phyloP scores from a whole-genome alignment of 2,113 vertebrate genomes.

The Romanogobio albipinnatus region DNA sequence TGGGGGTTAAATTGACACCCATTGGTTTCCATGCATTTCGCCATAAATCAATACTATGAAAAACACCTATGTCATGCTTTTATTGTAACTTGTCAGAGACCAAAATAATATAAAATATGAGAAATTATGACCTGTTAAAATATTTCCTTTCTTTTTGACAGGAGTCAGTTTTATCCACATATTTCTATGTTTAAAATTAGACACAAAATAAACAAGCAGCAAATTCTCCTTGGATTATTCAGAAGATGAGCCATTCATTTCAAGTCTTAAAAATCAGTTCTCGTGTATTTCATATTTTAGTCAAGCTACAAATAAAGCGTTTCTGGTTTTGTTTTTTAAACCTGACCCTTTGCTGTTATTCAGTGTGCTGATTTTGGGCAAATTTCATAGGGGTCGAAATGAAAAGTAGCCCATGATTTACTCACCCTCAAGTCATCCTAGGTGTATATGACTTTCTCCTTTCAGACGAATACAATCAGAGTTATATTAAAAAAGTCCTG shows the following conservation, averaged over 20 bases:
- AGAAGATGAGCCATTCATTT: too few relatives aligned
- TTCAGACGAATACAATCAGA: too few relatives aligned
- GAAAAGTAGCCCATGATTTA: too few relatives aligned
- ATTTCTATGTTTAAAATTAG: too few relatives aligned
- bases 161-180: too few relatives aligned
- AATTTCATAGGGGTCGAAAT: too few relatives aligned
- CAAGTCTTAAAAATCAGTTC: neutral
- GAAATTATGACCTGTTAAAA: neutral
- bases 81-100: neutral
- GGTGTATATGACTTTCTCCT: too few relatives aligned
- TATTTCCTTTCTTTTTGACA: neutral
- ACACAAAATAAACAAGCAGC: too few relatives aligned
- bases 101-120: neutral
- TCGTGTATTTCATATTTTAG: neutral
- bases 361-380: too few relatives aligned
- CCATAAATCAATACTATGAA: neutral
- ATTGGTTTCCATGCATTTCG: neutral
- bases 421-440: too few relatives aligned
- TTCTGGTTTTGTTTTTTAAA: neutral
- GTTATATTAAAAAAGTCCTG: too few relatives aligned
- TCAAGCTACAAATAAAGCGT: neutral
- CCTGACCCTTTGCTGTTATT: neutral
- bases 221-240: too few relatives aligned
- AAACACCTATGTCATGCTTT: neutral
- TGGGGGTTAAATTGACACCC: neutral